phyloP scores from a whole-genome alignment of 2,113 vertebrate genomes.

The Gopherus evgoodei region DNA sequence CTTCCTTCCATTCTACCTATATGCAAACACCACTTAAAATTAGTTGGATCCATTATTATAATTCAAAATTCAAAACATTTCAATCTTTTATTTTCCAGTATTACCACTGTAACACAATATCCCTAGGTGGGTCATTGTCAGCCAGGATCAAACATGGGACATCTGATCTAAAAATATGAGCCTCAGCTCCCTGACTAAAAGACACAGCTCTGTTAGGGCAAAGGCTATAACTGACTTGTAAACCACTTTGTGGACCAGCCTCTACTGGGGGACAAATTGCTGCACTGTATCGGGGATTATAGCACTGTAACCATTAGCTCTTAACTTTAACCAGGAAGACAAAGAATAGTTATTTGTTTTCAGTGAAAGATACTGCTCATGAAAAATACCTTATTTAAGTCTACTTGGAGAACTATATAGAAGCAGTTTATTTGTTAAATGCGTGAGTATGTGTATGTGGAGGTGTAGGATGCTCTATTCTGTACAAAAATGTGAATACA shows the following conservation, averaged over 20 bases:
- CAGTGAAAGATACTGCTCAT: not conserved
- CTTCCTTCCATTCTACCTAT: not conserved
- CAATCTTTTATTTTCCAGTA: not conserved
- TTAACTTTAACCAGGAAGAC: not conserved
- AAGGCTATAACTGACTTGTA: not conserved
- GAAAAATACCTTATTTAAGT: constrained; percentile 2
- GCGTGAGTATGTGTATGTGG: not conserved
- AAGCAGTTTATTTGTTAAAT: not conserved
- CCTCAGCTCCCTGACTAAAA: not conserved
- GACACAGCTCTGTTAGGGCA: not conserved
- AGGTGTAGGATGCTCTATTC: not conserved
- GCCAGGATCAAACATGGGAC: not conserved
- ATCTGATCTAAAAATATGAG: not conserved
- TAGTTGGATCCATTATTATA: not conserved
- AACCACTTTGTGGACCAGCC: not conserved
- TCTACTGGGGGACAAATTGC: not conserved
- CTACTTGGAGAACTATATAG: not conserved
- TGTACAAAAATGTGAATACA: not conserved
- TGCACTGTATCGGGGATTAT: not conserved
- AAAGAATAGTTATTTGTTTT: not conserved
- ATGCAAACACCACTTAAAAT: not conserved
- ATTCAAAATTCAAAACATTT: not conserved
- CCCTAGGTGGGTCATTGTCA: not conserved
- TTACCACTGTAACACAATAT: not conserved
- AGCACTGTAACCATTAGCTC: not conserved